Percentiles rank a stretch among this genome's conserved stretches.
phyloP scores from a whole-genome alignment of 2,888 invertebrate species.

The Ametastegia equiseti region DNA sequence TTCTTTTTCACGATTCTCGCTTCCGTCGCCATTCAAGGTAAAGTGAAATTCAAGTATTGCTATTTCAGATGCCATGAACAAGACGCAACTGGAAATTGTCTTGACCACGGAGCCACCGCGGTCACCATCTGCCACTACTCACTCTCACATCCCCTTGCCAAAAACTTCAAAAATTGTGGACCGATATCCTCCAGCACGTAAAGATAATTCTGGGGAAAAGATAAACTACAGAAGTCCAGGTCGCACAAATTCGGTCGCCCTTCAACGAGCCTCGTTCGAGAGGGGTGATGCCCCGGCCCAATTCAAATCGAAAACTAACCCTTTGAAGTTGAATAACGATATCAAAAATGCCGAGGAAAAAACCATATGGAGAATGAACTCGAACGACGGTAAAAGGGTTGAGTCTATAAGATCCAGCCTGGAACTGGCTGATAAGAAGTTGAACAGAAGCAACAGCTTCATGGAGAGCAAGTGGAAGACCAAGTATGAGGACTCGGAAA shows the following conservation, averaged over 20 bases:
- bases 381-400: slow-evolving; percentile 47
- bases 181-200: slow-evolving; percentile 59
- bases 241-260: slow-evolving; percentile 69
- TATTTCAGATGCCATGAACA: slow-evolving; percentile 63
- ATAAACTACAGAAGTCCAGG: background rate
- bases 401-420: slow-evolving; percentile 48
- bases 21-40: too few species aligned
- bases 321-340: slow-evolving; percentile 57
- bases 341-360: slow-evolving; percentile 56
- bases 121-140: slow-evolving; percentile 59
- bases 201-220: background rate
- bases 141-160: slow-evolving; percentile 73
- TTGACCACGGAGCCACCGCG: slow-evolving; percentile 57
- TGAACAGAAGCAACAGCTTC: slow-evolving; percentile 67
- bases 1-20: too few species aligned
- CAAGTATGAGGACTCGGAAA: slow-evolving; percentile 85
- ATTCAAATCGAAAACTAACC: slow-evolving; percentile 41
- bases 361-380: slow-evolving; percentile 32
- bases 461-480: slow-evolving; percentile 79
- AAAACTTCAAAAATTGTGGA: slow-evolving; percentile 64
- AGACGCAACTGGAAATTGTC: slow-evolving; percentile 67
- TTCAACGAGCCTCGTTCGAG: slow-evolving; percentile 72
- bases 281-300: slow-evolving; percentile 61
- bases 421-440: slow-evolving; percentile 49
- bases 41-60: background rate